Evolutionary conservation across 2,888 invertebrate species (phyloP).

Genomic region (Dryomyza anilis): DNA sequence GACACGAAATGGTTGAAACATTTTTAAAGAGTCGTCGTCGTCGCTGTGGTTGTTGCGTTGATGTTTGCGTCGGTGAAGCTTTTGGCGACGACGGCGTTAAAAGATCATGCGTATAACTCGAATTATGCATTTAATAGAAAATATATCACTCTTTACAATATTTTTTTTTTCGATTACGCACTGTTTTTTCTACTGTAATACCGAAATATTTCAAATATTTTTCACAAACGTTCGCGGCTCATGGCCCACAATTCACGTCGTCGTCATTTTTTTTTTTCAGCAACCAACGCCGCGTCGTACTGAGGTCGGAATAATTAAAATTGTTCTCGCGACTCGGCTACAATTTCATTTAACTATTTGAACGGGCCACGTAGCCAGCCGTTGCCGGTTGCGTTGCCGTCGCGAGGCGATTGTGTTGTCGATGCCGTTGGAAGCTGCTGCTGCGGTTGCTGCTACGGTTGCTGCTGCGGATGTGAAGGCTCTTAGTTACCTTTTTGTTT

Average conservation of each 20-base stretch:
- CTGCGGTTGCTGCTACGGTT: slow-evolving; percentile 17
- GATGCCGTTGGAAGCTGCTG: neutral
- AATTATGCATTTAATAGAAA: neutral
- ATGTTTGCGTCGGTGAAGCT: neutral
- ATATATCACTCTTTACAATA: neutral
- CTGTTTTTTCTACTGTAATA: neutral
- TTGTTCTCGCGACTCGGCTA: neutral
- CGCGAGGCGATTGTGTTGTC: slow-evolving; percentile 36
- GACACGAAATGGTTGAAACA: slow-evolving; percentile 38
- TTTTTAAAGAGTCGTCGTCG: slow-evolving; percentile 38
- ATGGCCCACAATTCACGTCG: neutral
- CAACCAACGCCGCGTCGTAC: neutral
- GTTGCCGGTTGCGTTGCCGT: slow-evolving; percentile 32
- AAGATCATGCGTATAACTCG: neutral
- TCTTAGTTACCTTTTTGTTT: slow-evolving; percentile 25
- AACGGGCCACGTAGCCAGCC: neutral
- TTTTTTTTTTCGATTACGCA: neutral
- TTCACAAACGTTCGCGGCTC: neutral
- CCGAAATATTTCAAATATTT: neutral
- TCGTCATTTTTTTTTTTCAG: neutral
- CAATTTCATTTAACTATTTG: neutral
- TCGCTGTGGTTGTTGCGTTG: slow-evolving; percentile 33
- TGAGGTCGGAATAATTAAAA: neutral
- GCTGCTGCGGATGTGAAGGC: slow-evolving; percentile 18
- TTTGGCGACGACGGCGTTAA: neutral